A percentile compares a stretch with the other conserved stretches of the same genome.
Evolutionary conservation across 2,797 vertebrate species (phyloP).

Genomic region (Amblyopsis hoosieri): DNA sequence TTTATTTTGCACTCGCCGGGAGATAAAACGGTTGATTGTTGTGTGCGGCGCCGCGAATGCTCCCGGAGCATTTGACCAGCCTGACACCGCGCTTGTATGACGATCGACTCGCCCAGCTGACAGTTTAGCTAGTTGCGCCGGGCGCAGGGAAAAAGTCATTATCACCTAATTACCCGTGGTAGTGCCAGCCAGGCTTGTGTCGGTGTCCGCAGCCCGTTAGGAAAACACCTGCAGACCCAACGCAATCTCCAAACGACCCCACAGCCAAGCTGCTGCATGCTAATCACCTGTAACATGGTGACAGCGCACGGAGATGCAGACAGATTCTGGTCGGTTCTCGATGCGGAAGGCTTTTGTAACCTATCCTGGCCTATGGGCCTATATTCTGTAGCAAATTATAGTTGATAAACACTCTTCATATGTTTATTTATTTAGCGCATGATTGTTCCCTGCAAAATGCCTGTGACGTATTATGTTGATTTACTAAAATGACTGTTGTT

Average conservation of each 20-base stretch:
- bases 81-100: slow-evolving; percentile 41
- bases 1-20: slow-evolving; percentile 22
- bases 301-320: too few species aligned
- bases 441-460: too few species aligned
- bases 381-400: too few species aligned
- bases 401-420: too few species aligned
- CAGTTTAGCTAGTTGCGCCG: slow-evolving; percentile 47
- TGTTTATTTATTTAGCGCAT: too few species aligned
- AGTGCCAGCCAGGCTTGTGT: too few species aligned
- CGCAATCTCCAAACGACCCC: slow-evolving; percentile 38
- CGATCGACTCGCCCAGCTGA: slow-evolving; percentile 56
- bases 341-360: too few species aligned
- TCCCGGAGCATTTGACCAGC: slow-evolving; percentile 47
- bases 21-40: slow-evolving; percentile 26
- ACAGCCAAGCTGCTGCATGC: slow-evolving; percentile 11
- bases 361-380: too few species aligned
- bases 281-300: too few species aligned
- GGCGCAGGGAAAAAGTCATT: slow-evolving; percentile 48
- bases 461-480: too few species aligned
- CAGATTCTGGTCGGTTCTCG: too few species aligned
- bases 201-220: slow-evolving; percentile 30
- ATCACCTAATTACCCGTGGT: slow-evolving; percentile 65
- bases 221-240: slow-evolving; percentile 66
- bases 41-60: slow-evolving; percentile 9
- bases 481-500: too few species aligned